Evolutionary conservation across 2,888 invertebrate genomes (phyloP), one percentile per base, ranked within the genome.

Genomic region (Andrena trimmerana): DNA sequence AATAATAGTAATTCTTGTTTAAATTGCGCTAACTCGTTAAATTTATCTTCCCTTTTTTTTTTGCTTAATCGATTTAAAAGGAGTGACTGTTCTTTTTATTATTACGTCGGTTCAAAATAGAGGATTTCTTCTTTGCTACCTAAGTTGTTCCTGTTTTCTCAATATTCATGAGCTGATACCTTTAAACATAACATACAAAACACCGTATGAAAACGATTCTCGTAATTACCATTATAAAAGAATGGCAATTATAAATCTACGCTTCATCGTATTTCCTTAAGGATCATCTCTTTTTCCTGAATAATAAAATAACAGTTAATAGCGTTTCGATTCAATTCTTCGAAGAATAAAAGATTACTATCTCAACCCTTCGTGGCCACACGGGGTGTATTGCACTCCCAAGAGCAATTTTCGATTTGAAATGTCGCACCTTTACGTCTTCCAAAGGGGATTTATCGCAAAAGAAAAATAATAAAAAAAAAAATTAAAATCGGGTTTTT

Each of bases 321-420:
- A 83, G 69, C 86, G 60, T 69, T 85, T 90, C 89, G 90, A 89
- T 89, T 89, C 86, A 89, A 74, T 90, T 85, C 90, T 89, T 90
- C 89, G 80, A 85, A 42, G 78, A 78, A 81, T 52, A 66, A 68
- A 76, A n/a, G 65, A 24, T 54, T 69, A 63, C 57, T 24, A 24
- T 29, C 20, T 31, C 0, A 20, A 20, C 20, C 20, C 20, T 20
- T 20, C 20, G 20, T 20, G 20, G 20, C 0, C 20, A 0, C 20
- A 20, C 20, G 20, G 20, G 20, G 20, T 20, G 20, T 20, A 0
- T 20, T 20, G 20, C 20, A 20, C 20, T 20, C 20, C 20, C 20
- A 20, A 20, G 20, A 20, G 20, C 20, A 20, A 20, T 20, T 20
- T 20, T 20, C 20, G 20, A 20, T 20, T 20, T 20, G 20, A 20